These are phyloP conservation scores for Mycetomoellerius zeteki DNA, from an alignment of 1,140 invertebrate species.

Conservation along the genomic window DNA sequence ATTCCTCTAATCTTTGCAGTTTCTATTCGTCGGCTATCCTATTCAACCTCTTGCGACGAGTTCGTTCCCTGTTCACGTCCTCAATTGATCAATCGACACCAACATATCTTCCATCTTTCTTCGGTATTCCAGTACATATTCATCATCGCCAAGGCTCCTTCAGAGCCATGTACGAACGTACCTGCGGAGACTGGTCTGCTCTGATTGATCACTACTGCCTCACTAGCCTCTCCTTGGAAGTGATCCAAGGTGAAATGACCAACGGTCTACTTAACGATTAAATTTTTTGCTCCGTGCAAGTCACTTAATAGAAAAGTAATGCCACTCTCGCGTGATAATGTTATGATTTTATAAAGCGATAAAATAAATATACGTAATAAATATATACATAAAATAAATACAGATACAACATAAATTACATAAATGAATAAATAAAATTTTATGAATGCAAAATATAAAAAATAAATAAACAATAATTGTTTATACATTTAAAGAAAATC, in stretches of 20 bases:
- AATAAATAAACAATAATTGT: not conserved
- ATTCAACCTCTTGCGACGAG: not conserved
- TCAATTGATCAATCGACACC: slow-evolving; percentile 47
- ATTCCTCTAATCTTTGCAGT: slow-evolving; percentile 19
- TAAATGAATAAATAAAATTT: too few relatives aligned
- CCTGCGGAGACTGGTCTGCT: slow-evolving; percentile 3
- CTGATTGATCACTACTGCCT: slow-evolving; percentile 37
- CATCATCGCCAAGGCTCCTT: not conserved
- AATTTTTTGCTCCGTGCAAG: not conserved
- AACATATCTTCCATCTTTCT: slow-evolving; percentile 27
- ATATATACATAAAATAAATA: too few relatives aligned
- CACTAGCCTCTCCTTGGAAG: not conserved
- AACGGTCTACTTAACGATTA: slow-evolving; percentile 7
- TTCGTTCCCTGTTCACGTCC: not conserved
- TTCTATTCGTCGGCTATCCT: not conserved
- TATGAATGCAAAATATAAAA: not conserved
- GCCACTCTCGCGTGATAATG: not conserved
- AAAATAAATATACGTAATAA: too few relatives aligned
- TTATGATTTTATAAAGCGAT: not conserved
- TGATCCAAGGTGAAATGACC: slow-evolving; percentile 36
- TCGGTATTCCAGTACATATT: slow-evolving; percentile 10
- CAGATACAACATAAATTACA: too few relatives aligned
- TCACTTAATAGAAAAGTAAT: slow-evolving; percentile 11
- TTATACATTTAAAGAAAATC: too few relatives aligned
- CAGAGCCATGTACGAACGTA: not conserved